Percentiles rank a stretch among this genome's conserved stretches.
These are phyloP conservation scores for Cheirogaleus medius DNA, from an alignment of 2,113 vertebrate genomes.

Conservation along the genomic window DNA sequence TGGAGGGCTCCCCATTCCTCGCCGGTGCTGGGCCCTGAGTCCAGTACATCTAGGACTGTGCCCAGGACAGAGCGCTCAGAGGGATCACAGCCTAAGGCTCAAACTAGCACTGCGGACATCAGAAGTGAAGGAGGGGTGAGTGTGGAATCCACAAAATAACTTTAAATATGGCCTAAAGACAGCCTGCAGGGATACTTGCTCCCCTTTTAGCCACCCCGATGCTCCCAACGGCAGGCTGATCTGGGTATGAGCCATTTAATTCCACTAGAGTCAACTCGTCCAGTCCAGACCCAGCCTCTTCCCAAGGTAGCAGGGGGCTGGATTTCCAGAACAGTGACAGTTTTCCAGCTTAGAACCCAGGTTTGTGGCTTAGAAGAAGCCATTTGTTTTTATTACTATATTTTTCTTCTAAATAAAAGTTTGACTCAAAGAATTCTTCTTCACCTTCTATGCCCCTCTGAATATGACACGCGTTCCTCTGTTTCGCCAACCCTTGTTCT, in stretches of 20 bases:
- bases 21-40: not conserved
- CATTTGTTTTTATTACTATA: not conserved
- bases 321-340: not conserved
- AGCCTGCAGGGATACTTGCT: too few relatives aligned
- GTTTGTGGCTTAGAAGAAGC: not conserved
- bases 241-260: not conserved
- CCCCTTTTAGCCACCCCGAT: not conserved
- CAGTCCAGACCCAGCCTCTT: not conserved
- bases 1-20: not conserved
- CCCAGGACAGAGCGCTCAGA: not conserved
- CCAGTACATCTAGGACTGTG: fast-evolving
- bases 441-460: not conserved
- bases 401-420: not conserved
- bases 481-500: not conserved
- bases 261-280: too few relatives aligned
- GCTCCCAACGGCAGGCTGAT: too few relatives aligned
- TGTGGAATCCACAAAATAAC: not conserved
- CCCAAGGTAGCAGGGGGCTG: not conserved
- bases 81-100: fast-evolving
- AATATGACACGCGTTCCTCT: not conserved
- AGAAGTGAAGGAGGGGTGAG: too few relatives aligned
- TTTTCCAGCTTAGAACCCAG: not conserved
- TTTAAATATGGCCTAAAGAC: not conserved
- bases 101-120: not conserved
- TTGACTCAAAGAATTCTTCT: not conserved